A percentile compares a stretch with the other conserved stretches of the same genome.
These are phyloP conservation scores for Syngnathus rostellatus DNA, from an alignment of 2,797 vertebrate genomes.

Conservation along the genomic window DNA sequence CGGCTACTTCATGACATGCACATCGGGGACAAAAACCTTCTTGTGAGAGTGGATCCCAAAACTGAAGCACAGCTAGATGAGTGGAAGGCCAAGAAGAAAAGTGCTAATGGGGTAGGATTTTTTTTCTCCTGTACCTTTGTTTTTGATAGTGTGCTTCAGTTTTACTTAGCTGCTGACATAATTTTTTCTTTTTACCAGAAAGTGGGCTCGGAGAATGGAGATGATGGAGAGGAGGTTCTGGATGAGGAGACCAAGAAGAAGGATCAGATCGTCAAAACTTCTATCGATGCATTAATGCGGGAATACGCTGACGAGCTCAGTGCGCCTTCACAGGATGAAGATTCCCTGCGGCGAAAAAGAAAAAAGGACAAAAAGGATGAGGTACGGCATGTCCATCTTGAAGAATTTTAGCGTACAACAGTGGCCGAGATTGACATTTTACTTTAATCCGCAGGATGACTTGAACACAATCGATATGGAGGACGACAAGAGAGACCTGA, in stretches of 20 bases:
- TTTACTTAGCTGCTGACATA: no score
- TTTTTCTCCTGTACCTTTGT: slow-evolving; percentile 14
- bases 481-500: slow-evolving; percentile 99
- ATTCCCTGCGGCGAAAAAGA: slow-evolving; percentile 90
- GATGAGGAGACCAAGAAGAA: slow-evolving; percentile 95
- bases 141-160: background rate
- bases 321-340: slow-evolving; percentile 89
- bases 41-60: slow-evolving; percentile 98
- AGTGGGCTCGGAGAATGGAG: slow-evolving; percentile 64
- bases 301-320: slow-evolving; percentile 96
- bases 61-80: slow-evolving; percentile 97
- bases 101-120: slow-evolving; percentile 83
- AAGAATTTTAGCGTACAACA: background rate
- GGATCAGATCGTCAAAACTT: slow-evolving; percentile 90
- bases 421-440: background rate
- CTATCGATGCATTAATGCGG: slow-evolving; percentile 91
- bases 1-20: slow-evolving; percentile 93
- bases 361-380: slow-evolving; percentile 99
- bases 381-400: slow-evolving; percentile 55
- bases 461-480: slow-evolving; percentile 99
- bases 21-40: slow-evolving; percentile 94
- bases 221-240: slow-evolving; percentile 81
- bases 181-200: slow-evolving; percentile 53
- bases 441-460: slow-evolving; percentile 77
- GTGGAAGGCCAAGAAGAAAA: slow-evolving; percentile 95